Evolutionary conservation across 2,113 vertebrate genomes (phyloP).

Genomic region (Zapus hudsonius): DNA sequence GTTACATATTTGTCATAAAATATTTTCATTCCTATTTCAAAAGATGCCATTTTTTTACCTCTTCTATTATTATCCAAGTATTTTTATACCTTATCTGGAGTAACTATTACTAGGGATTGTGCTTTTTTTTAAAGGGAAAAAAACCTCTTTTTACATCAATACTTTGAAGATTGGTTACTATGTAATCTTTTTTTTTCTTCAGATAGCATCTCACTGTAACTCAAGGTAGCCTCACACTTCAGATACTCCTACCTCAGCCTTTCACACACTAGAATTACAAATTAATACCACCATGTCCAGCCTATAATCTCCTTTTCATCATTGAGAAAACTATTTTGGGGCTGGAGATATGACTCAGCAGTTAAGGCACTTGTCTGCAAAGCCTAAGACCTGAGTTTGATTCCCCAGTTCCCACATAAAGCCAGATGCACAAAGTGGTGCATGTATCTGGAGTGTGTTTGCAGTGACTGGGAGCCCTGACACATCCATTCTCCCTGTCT

Average conservation of each 20-base stretch:
- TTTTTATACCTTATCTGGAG: neutral
- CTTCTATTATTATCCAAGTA: neutral
- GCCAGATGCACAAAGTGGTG: too few species aligned
- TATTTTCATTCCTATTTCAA: slow-evolving; percentile 1
- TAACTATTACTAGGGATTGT: neutral
- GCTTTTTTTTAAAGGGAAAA: slow-evolving; percentile 6
- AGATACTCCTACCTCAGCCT: too few species aligned
- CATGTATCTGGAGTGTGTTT: too few species aligned
- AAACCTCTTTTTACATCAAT: neutral
- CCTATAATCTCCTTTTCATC: neutral
- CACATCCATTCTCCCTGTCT: too few species aligned
- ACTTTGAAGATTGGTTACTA: neutral
- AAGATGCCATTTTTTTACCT: neutral
- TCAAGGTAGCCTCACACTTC: too few species aligned
- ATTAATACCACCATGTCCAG: neutral
- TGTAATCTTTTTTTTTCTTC: neutral
- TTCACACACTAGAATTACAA: too few species aligned
- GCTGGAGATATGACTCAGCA: too few species aligned
- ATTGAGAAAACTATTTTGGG: neutral
- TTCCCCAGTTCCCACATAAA: too few species aligned
- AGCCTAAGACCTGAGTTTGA: too few species aligned
- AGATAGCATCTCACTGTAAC: too few species aligned
- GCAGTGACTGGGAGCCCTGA: too few species aligned
- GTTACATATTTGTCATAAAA: neutral
- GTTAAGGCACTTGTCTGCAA: too few species aligned